Evolutionary conservation across 2,797 vertebrate species (phyloP).

Genomic region (Chiroxiphia lanceolata): DNA sequence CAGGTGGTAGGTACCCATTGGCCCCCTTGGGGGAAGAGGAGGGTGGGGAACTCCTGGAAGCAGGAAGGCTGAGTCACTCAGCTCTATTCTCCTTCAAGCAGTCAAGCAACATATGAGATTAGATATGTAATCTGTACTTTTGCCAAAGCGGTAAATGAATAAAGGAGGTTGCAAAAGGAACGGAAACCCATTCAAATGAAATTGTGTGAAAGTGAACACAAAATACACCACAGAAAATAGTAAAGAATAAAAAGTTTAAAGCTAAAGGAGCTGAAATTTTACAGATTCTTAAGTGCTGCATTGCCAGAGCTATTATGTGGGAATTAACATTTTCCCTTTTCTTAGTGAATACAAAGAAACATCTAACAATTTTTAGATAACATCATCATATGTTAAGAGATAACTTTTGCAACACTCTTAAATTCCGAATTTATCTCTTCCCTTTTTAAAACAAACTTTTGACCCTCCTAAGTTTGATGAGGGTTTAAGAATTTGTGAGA

Average conservation of each 20-base stretch:
- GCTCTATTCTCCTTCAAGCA: not conserved
- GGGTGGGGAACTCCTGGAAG: not conserved
- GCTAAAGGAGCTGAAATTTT: not conserved
- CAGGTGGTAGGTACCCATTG: conserved; percentile 52
- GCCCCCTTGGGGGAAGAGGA: not conserved
- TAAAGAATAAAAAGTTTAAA: not conserved
- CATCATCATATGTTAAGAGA: not conserved
- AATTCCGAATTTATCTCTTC: not conserved
- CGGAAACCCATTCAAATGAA: not conserved
- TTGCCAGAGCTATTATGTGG: not conserved
- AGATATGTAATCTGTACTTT: not conserved
- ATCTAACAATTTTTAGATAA: not conserved
- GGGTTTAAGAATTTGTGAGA: not conserved
- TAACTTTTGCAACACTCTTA: not conserved
- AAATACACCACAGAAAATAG: not conserved
- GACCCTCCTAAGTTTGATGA: not conserved
- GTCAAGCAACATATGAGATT: not conserved
- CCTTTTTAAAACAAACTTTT: not conserved
- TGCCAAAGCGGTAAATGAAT: conserved; percentile 41
- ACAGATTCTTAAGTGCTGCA: not conserved
- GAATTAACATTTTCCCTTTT: not conserved
- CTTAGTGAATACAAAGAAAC: not conserved
- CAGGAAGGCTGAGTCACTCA: not conserved
- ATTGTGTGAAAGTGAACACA: not conserved
- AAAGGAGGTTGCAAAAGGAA: not conserved